These are phyloP conservation scores for Paratrypauchen microcephalus DNA, from an alignment of 2,797 vertebrate species.

Conservation along the genomic window DNA sequence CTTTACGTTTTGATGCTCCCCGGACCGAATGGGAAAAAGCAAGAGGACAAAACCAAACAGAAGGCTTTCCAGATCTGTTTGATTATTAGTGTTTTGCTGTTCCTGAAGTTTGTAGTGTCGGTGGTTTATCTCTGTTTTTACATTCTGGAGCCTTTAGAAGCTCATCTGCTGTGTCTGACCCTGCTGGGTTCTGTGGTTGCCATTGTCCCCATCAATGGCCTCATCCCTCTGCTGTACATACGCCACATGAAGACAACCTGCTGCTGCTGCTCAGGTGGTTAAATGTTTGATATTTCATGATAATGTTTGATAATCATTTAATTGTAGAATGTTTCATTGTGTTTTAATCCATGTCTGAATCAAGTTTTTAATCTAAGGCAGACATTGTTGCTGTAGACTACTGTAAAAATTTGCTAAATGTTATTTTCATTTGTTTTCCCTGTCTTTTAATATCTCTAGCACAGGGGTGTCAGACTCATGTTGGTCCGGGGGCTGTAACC, in stretches of 20 bases:
- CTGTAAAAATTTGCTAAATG: too few relatives aligned
- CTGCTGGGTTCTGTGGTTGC: not conserved
- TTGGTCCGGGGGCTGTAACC: too few relatives aligned
- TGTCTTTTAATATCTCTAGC: too few relatives aligned
- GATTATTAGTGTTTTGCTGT: not conserved
- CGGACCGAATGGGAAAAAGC: not conserved
- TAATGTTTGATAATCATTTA: too few relatives aligned
- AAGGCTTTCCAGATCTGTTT: not conserved
- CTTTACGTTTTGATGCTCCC: not conserved
- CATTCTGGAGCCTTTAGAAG: not conserved
- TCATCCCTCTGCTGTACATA: not conserved
- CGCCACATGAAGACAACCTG: not conserved
- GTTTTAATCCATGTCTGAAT: too few relatives aligned
- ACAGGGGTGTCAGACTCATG: too few relatives aligned
- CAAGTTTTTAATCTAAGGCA: too few relatives aligned
- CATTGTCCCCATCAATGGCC: not conserved
- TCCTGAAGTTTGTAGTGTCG: not conserved
- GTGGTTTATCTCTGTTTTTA: not conserved
- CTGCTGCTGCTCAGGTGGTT: not conserved
- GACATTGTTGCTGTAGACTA: too few relatives aligned
- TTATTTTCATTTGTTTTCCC: too few relatives aligned
- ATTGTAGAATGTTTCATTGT: too few relatives aligned
- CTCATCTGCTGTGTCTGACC: not conserved
- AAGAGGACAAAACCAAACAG: not conserved
- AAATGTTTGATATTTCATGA: too few relatives aligned